These are phyloP conservation scores for Poecilia gillii DNA, from an alignment of 2,797 vertebrate species.

Conservation along the genomic window DNA sequence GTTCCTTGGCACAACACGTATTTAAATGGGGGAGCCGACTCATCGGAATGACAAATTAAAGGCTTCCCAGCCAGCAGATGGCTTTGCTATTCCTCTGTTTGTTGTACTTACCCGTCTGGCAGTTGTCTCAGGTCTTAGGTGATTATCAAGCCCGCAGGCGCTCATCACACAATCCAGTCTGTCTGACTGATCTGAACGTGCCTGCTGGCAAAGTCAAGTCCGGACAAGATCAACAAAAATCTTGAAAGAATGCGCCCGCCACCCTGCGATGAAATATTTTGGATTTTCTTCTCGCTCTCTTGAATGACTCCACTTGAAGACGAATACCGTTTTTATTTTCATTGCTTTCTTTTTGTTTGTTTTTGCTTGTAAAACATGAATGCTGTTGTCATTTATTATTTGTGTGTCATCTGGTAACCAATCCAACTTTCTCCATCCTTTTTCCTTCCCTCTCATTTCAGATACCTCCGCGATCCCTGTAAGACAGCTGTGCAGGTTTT, in stretches of 20 bases:
- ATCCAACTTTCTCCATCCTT: not conserved
- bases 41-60: conserved; percentile 61
- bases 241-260: conserved; percentile 38
- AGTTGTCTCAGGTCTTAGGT: conserved; percentile 66
- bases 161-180: conserved; percentile 64
- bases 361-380: not conserved
- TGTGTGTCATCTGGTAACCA: not conserved
- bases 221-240: conserved; percentile 61
- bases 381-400: not conserved
- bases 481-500: conserved; percentile 71
- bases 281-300: conserved; percentile 37
- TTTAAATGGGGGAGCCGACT: conserved; percentile 23
- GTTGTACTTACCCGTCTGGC: conserved; percentile 73
- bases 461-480: conserved; percentile 38
- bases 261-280: conserved; percentile 39
- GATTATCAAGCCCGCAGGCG: conserved; percentile 70
- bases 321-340: conserved; percentile 13
- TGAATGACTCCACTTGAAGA: conserved; percentile 29
- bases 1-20: conserved; percentile 30
- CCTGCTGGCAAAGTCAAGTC: conserved; percentile 68
- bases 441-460: conserved; percentile 28
- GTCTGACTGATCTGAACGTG: conserved; percentile 57
- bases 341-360: not conserved
- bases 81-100: conserved; percentile 62
- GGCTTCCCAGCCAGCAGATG: conserved; percentile 46